Evolutionary conservation across 1,140 invertebrate genomes (phyloP), one percentile per base, ranked within the genome.

Genomic region (Orchestia grillus): DNA sequence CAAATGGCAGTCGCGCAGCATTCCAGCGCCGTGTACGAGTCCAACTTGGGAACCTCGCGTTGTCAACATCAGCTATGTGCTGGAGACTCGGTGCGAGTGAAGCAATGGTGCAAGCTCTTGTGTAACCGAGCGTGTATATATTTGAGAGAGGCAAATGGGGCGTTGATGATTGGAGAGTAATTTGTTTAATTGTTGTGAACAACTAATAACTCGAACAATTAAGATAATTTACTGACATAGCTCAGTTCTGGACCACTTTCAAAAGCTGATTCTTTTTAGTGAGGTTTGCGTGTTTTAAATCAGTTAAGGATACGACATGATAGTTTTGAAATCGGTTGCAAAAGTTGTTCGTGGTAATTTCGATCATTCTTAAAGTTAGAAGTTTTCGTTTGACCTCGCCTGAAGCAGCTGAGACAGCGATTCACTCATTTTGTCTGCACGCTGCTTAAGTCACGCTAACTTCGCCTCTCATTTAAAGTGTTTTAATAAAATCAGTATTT

Each of bases 1-100:
- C 92, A 47, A 94, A 94, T 40, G 92, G 40, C 92, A 44, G 44
- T 15, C 92, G 43, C 92, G 19, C 43, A 28, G 92, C 92, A 94
- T 94, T 45, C 44, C 92, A 44, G 92, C 44, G 8, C 40, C 44
- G 92, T 94, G 92, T 45, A 47, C 19, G 92, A 47, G 92, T 94
- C 92, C 16, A 94, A 94, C 62, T 94, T 94, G 44, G 44, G 36
- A 42, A 47, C 41, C 92, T 19, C 4, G 41, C 40, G 44, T 44
- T 94, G 92, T 94, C 44, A 94, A 47, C 44, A 40, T 42, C 11
- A 44, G 43, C 92, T 77, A 77, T 77, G 62, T 77, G 62, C 62
- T 77, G 62, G 62, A 28, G 36, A 77, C 62, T 77, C 11, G 15
- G 62, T 1, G 11, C 3, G 15, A 77, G 62, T 77, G 28, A 36